Evolutionary conservation across 2,113 vertebrate genomes (phyloP), one percentile per base, ranked within the genome.

Genomic region (Ageneiosus marmoratus): DNA sequence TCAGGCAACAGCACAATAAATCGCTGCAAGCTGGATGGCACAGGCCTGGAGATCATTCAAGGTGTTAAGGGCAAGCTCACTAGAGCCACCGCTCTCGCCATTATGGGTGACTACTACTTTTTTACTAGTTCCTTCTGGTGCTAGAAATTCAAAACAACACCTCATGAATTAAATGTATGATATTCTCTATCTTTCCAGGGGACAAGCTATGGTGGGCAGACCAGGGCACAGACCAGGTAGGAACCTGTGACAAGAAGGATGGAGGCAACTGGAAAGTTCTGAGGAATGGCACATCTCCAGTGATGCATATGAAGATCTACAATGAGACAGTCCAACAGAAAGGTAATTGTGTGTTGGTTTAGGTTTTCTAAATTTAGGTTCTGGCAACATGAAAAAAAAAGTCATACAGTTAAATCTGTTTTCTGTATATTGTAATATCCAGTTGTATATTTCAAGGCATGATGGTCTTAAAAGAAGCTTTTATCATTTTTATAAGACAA

Each of bases 301-400:
- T 99, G 89, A 99, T 99, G 97, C 96, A 99, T 91, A 98, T 99
- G 97, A 98, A 96, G 90, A 96, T 99, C 79, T 99, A 99, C 0
- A 95, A 99, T 0, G 98, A 99, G 91, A 95, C 91, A 75, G 91
- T 96, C 65, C 97, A 85, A 24, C 95, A 94, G 89, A 93, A 84
- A 93, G 88, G 90, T 91, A 82, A 24, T 58, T 77, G 27, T 63
- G n/a, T 37, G 44, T 65, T 60, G 60, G 29, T 3, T 41, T 3
- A 1, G 56, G 56, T 55, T 55, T 8, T 55, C 20, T 22, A 20
- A 5, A 22, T 83, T 20, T 56, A 3, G 56, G 8, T 27, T 27
- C 18, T 6, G 53, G 22, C 53, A 22, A 18, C 6, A 55, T 55
- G 18, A 22, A 50, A 56, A 55, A 58, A 58, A n/a, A 58, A n/a